Conservation (phyloP, 1,140 invertebrate species). For the Apis florea region DNA sequence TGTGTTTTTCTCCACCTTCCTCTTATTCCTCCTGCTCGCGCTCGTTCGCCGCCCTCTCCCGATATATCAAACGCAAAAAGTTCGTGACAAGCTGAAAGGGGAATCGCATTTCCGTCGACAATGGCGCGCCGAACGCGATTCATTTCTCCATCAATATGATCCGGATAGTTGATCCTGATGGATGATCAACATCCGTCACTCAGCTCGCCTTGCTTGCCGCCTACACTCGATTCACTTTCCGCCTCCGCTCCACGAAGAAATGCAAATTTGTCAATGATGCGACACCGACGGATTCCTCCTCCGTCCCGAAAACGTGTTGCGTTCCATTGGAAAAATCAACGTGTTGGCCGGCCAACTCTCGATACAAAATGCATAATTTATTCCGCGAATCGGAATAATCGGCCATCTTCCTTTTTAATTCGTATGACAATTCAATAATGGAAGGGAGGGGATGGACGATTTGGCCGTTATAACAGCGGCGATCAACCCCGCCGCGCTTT, state of each 20-base stretch:
- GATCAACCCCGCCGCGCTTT: constrained; percentile 12
- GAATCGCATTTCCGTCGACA: constrained; percentile 53
- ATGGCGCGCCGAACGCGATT: constrained; percentile 47
- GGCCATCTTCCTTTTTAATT: neutral
- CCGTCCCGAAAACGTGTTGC: neutral
- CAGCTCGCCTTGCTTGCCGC: neutral
- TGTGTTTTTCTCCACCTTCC: constrained; percentile 20
- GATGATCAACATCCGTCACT: constrained; percentile 59
- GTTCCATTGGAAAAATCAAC: neutral
- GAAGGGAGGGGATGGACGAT: neutral
- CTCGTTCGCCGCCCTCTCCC: neutral
- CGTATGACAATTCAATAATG: neutral
- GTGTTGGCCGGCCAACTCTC: neutral
- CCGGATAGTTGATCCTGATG: constrained; percentile 61
- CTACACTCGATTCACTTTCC: constrained; percentile 37
- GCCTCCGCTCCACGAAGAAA: constrained; percentile 4
- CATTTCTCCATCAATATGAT: constrained; percentile 60
- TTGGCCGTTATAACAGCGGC: neutral
- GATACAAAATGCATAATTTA: neutral
- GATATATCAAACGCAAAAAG: constrained; percentile 51
- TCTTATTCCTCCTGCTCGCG: constrained; percentile 16
- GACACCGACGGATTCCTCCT: neutral
- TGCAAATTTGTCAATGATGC: constrained; percentile 42
- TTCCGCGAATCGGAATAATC: neutral
- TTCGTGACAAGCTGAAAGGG: constrained; percentile 46